Conservation (phyloP, 2,797 vertebrate genomes). For the Urocyon cinereoargenteus region DNA sequence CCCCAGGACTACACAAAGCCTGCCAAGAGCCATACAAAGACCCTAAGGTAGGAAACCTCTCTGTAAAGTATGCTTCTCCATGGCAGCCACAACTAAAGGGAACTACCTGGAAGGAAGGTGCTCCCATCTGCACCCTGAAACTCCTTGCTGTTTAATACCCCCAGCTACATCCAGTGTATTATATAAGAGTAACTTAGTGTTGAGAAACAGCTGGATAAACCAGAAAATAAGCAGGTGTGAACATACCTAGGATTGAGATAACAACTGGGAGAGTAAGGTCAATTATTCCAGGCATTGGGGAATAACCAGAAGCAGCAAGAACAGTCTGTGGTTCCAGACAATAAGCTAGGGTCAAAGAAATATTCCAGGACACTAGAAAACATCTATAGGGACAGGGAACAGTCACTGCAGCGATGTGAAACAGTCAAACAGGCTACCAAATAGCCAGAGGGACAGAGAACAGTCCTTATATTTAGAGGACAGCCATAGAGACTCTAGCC, state of each 20-base stretch:
- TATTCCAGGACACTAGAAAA: neutral
- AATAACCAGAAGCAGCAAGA: neutral
- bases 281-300: neutral
- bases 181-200: neutral
- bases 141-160: neutral
- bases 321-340: neutral
- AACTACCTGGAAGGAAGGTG: neutral
- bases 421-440: neutral
- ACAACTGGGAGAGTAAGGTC: neutral
- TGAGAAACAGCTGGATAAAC: neutral
- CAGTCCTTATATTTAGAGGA: neutral
- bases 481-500: neutral
- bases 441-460: neutral
- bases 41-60: neutral
- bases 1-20: neutral
- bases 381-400: neutral
- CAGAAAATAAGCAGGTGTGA: neutral
- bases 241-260: neutral
- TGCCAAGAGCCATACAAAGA: neutral
- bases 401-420: neutral
- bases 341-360: neutral
- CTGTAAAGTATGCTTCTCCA: neutral
- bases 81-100: neutral
- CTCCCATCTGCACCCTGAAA: neutral
- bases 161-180: neutral